A percentile compares a stretch with the other conserved stretches of the same genome.
Evolutionary conservation across 2,797 vertebrate genomes (phyloP).

Genomic region (Hapalemur alaotrensis): DNA sequence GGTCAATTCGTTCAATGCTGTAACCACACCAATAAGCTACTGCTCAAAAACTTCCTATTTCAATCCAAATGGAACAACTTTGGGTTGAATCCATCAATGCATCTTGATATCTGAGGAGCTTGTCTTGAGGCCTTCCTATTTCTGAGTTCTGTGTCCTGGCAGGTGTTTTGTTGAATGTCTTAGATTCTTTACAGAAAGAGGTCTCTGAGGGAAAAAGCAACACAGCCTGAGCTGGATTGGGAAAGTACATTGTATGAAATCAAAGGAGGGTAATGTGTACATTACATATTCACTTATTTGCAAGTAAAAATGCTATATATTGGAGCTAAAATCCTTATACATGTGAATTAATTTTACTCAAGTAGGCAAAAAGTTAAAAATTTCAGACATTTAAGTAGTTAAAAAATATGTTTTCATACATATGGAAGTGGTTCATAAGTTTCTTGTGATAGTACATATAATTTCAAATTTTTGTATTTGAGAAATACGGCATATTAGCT

Average conservation of each 20-base stretch:
- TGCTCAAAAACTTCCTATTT: slow-evolving; percentile 23
- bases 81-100: neutral
- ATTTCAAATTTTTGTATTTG: slow-evolving; percentile 9
- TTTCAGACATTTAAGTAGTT: neutral
- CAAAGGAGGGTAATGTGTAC: neutral
- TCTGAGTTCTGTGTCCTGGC: neutral
- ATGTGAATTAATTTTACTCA: slow-evolving; percentile 29
- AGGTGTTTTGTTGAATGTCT: neutral
- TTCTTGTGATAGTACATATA: neutral
- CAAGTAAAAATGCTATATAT: neutral
- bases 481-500: neutral
- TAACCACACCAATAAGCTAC: neutral
- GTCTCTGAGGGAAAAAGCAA: neutral
- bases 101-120: neutral
- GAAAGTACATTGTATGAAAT: neutral
- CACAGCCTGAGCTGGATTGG: neutral
- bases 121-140: neutral
- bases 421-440: neutral
- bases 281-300: neutral
- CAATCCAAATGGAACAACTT: neutral
- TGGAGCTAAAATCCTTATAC: neutral
- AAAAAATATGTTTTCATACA: neutral
- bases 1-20: neutral
- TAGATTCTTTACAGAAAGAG: neutral
- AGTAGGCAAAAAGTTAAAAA: neutral